Evolutionary conservation across 2,888 invertebrate species (phyloP).

Genomic region (Panopea generosa): DNA sequence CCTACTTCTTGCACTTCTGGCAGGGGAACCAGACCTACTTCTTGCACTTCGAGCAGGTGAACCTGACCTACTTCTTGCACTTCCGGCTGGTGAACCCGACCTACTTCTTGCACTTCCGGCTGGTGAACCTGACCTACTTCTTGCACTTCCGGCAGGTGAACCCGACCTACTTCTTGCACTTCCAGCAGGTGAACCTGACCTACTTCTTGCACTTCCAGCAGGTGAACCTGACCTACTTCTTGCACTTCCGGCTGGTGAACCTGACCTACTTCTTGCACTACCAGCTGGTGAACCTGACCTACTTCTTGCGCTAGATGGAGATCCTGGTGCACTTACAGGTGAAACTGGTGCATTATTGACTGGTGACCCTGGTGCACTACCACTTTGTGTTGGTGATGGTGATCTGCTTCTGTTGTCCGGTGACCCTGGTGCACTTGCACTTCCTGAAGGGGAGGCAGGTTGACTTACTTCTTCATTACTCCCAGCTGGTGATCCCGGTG

Average conservation of each 20-base stretch:
- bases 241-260: conserved; percentile 44
- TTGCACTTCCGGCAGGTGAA: conserved; percentile 55
- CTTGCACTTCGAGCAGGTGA: conserved; percentile 52
- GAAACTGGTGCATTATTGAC: conserved; percentile 42
- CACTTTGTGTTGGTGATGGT: conserved; percentile 40
- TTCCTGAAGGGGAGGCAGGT: conserved; percentile 12
- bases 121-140: conserved; percentile 63
- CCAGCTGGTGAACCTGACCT: conserved; percentile 53
- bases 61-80: conserved; percentile 51
- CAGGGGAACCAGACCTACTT: conserved; percentile 50
- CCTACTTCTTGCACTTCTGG: conserved; percentile 24
- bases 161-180: conserved; percentile 43
- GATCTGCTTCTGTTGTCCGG: conserved; percentile 29
- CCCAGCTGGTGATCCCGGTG: conserved; percentile 17
- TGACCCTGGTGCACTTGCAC: conserved; percentile 12
- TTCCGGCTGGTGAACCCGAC: conserved; percentile 46
- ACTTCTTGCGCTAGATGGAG: conserved; percentile 49
- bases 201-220: conserved; percentile 22
- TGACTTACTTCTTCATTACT: conserved; percentile 12
- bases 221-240: conserved; percentile 60
- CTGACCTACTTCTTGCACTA: conserved; percentile 34
- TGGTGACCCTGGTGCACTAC: conserved; percentile 63
- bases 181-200: conserved; percentile 45
- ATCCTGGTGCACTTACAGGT: conserved; percentile 62
- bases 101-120: conserved; percentile 43